Conservation (phyloP, 2,888 invertebrate species). For the Linnaemya tessellans region DNA sequence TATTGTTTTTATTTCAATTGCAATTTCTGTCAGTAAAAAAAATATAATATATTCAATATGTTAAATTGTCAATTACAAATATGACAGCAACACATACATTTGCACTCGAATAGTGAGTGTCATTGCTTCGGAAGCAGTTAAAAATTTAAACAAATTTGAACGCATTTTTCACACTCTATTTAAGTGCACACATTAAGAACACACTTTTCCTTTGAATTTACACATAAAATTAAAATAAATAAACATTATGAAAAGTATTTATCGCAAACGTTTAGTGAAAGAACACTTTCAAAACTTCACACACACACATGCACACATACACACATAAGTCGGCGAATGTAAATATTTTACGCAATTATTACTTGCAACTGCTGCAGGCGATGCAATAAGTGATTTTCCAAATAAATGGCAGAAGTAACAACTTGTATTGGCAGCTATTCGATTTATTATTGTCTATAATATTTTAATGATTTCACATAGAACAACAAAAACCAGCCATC, state of each 20-base stretch:
- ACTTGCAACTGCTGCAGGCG: constrained; percentile 48
- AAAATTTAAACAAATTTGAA: not conserved
- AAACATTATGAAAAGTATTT: constrained; percentile 19
- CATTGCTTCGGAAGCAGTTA: not conserved
- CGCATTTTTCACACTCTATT: constrained; percentile 34
- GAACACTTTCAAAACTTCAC: constrained; percentile 3
- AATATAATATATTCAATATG: too few species aligned
- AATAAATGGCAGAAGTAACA: constrained; percentile 54
- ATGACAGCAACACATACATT: not conserved
- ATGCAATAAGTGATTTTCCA: constrained; percentile 51
- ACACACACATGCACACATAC: not conserved
- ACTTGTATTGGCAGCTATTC: constrained; percentile 61
- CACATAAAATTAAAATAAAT: constrained; percentile 42
- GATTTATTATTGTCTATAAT: constrained; percentile 65
- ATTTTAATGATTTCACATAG: constrained; percentile 55
- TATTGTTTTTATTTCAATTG: too few species aligned
- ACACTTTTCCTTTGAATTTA: constrained; percentile 19
- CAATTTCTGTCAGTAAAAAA: too few species aligned
- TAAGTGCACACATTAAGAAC: not conserved
- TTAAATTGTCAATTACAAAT: not conserved
- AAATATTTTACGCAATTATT: constrained; percentile 49
- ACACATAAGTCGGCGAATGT: not conserved
- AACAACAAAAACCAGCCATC: not conserved
- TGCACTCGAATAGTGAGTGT: not conserved
- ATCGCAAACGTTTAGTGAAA: constrained; percentile 25